A percentile compares a stretch with the other conserved stretches of the same genome.
Evolutionary conservation across 2,113 vertebrate species (phyloP).

Genomic region (Cephalopterus ornatus): DNA sequence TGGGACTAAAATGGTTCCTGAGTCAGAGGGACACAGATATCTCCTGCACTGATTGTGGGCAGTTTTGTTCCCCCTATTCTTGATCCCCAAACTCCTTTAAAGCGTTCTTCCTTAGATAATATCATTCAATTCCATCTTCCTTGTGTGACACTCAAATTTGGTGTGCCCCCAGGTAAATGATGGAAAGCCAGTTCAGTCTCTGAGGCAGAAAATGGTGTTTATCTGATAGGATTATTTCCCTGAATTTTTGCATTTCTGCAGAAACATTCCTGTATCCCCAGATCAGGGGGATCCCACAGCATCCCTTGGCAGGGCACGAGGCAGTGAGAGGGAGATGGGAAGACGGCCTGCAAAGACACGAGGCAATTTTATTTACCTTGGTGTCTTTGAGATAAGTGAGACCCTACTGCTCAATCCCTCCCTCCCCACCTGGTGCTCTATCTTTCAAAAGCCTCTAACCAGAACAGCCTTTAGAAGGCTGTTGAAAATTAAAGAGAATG

Average conservation of each 20-base stretch:
- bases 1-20: neutral
- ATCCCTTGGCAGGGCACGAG: neutral
- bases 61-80: neutral
- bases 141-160: neutral
- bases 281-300: neutral
- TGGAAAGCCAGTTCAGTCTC: neutral
- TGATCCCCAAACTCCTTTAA: neutral
- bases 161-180: neutral
- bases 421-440: neutral
- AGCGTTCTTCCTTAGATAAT: neutral
- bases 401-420: neutral
- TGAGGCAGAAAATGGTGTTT: neutral
- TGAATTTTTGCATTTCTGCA: neutral
- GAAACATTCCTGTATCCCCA: neutral
- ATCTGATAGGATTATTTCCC: neutral
- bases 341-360: neutral
- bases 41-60: neutral
- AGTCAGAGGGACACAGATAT: neutral
- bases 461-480: neutral
- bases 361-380: neutral
- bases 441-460: neutral
- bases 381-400: neutral
- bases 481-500: conserved; percentile 21
- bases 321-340: neutral
- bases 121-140: neutral